A percentile compares a stretch with the other conserved stretches of the same genome.
Conservation (phyloP, 2,888 invertebrate species). For the Teinopalpus imperialis region DNA sequence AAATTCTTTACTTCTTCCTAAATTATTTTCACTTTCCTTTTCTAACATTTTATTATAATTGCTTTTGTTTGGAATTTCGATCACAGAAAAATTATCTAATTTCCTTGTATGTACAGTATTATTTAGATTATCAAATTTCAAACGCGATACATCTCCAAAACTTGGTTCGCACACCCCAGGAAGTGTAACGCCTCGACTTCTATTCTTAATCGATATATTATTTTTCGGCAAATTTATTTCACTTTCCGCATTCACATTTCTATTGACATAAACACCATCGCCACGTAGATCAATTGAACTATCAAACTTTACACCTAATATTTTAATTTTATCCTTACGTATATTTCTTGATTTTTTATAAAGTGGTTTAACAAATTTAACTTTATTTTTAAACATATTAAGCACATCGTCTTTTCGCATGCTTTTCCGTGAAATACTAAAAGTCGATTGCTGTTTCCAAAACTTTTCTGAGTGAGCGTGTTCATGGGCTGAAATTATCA, state of each 20-base stretch:
- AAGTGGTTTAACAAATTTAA: conserved; percentile 60
- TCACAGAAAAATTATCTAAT: not conserved
- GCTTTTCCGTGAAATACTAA: conserved; percentile 35
- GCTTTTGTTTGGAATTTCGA: conserved; percentile 24
- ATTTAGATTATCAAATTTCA: conserved; percentile 9
- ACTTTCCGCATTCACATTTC: conserved; percentile 38
- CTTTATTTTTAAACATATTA: conserved; percentile 54
- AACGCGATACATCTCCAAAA: conserved; percentile 24
- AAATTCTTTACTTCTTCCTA: conserved; percentile 15
- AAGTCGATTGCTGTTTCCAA: conserved; percentile 40
- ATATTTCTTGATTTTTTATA: conserved; percentile 51
- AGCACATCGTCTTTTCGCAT: conserved; percentile 34
- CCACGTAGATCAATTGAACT: conserved; percentile 56
- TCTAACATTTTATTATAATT: conserved; percentile 32
- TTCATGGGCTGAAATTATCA: conserved; percentile 41
- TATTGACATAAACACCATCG: conserved; percentile 48
- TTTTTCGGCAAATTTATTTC: conserved; percentile 6
- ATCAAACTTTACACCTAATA: conserved; percentile 42
- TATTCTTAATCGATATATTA: conserved; percentile 35
- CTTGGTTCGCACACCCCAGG: conserved; percentile 43
- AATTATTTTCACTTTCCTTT: conserved; percentile 13
- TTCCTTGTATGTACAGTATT: conserved; percentile 26
- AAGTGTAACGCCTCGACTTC: conserved; percentile 37
- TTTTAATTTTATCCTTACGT: conserved; percentile 41
- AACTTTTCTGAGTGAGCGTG: conserved; percentile 44